phyloP scores from a whole-genome alignment of 2,797 vertebrate species.

The Graptemys geographica region DNA sequence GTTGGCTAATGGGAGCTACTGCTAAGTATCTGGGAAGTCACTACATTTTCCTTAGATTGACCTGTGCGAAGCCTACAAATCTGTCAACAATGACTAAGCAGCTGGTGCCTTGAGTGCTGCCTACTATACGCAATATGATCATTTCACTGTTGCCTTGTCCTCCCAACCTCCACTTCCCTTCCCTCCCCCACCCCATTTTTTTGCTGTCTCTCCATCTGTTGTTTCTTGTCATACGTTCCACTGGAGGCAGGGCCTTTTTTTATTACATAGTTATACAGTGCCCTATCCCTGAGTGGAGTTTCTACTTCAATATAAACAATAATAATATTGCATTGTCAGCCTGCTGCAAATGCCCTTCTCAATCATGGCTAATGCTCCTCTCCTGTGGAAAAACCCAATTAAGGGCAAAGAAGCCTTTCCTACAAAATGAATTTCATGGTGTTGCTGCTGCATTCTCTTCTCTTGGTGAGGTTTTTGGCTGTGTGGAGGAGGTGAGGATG shows the following conservation, averaged over 20 bases:
- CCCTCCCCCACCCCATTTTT: rapidly evolving
- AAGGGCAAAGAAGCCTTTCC: background rate
- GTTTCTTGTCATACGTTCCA: background rate
- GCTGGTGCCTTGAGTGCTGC: background rate
- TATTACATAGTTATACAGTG: background rate
- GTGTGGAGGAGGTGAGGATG: background rate
- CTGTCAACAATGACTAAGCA: background rate
- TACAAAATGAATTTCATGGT: background rate
- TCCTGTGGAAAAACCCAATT: background rate
- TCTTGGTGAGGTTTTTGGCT: background rate
- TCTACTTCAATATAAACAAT: background rate
- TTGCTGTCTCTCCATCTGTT: background rate
- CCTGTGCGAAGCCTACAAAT: background rate
- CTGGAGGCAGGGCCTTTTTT: background rate
- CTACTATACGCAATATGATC: background rate
- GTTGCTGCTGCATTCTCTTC: background rate
- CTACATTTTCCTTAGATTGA: background rate
- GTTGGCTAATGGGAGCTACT: background rate
- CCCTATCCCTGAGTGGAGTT: background rate
- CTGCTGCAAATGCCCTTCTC: background rate
- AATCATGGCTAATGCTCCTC: background rate
- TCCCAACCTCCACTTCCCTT: background rate
- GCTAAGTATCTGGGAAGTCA: background rate
- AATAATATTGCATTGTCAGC: background rate
- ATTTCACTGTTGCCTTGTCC: background rate